These are phyloP conservation scores for Pollenia labialis DNA, from an alignment of 2,888 invertebrate genomes.

Conservation along the genomic window DNA sequence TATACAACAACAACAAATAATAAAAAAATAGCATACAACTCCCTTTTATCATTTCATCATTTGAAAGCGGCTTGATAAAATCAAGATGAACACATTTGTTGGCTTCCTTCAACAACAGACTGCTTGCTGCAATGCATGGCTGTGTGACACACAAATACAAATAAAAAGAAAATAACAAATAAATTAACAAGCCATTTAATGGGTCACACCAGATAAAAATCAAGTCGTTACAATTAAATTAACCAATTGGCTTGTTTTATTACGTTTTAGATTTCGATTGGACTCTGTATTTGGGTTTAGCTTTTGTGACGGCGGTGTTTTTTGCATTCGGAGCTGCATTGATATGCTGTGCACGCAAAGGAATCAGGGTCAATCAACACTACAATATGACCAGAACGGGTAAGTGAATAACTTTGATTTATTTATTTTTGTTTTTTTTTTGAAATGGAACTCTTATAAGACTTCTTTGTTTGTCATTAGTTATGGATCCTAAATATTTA, in stretches of 20 bases:
- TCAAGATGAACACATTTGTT: slow-evolving; percentile 42
- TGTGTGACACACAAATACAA: not conserved
- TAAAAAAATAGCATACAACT: slow-evolving; percentile 37
- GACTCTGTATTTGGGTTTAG: slow-evolving; percentile 83
- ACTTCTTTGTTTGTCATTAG: slow-evolving; percentile 84
- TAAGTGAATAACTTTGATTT: slow-evolving; percentile 73
- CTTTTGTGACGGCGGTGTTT: slow-evolving; percentile 82
- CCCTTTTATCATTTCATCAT: slow-evolving; percentile 61
- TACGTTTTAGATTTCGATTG: slow-evolving; percentile 82
- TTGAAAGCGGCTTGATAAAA: slow-evolving; percentile 47
- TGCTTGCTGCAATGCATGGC: not conserved
- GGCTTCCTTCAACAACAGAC: slow-evolving; percentile 15
- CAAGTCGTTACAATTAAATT: slow-evolving; percentile 62
- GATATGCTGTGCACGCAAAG: slow-evolving; percentile 82
- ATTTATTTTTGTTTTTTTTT: not conserved
- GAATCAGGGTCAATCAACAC: slow-evolving; percentile 81
- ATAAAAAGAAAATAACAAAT: not conserved
- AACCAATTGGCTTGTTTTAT: slow-evolving; percentile 63
- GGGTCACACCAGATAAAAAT: slow-evolving; percentile 70
- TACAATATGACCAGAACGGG: slow-evolving; percentile 84
- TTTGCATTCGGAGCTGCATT: slow-evolving; percentile 82
- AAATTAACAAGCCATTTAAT: slow-evolving; percentile 72
- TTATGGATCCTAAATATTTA: slow-evolving; percentile 95
- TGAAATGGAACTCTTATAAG: slow-evolving; percentile 10
- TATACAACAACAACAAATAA: slow-evolving; percentile 37